Conservation (phyloP, 2,113 vertebrate genomes). For the Junco hyemalis region DNA sequence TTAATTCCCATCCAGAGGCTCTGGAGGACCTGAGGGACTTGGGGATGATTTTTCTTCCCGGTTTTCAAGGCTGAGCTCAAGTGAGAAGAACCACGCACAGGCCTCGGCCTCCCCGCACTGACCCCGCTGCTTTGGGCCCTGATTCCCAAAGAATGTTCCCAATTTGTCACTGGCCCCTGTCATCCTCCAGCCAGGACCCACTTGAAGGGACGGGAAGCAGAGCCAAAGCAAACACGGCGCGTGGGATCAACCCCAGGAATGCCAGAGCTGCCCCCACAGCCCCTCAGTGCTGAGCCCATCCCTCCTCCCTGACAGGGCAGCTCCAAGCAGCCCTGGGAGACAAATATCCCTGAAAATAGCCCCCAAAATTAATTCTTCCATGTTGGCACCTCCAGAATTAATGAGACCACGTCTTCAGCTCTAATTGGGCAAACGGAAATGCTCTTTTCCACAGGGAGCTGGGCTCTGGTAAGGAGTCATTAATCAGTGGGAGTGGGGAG, state of each 20-base stretch:
- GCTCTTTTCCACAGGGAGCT: background rate
- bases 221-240: conserved; percentile 54
- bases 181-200: conserved; percentile 12
- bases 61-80: background rate
- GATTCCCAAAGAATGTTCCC: conserved; percentile 16
- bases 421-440: conserved; percentile 30
- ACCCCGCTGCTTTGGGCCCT: background rate
- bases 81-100: background rate
- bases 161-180: conserved; percentile 39
- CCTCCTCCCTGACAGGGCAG: conserved; percentile 25
- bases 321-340: conserved; percentile 26
- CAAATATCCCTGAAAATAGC: conserved; percentile 7
- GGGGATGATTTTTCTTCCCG: background rate
- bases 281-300: background rate
- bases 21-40: background rate
- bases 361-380: conserved; percentile 2
- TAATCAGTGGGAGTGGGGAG: background rate
- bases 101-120: background rate
- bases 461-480: background rate
- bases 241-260: conserved; percentile 8
- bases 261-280: background rate
- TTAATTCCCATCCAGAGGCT: conserved; percentile 10
- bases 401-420: conserved; percentile 8
- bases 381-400: conserved; percentile 29
- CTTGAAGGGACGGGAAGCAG: background rate